Percentiles rank a stretch among this genome's conserved stretches.
These are phyloP conservation scores for Chiloscyllium plagiosum DNA, from an alignment of 2,113 vertebrate genomes.

Conservation along the genomic window DNA sequence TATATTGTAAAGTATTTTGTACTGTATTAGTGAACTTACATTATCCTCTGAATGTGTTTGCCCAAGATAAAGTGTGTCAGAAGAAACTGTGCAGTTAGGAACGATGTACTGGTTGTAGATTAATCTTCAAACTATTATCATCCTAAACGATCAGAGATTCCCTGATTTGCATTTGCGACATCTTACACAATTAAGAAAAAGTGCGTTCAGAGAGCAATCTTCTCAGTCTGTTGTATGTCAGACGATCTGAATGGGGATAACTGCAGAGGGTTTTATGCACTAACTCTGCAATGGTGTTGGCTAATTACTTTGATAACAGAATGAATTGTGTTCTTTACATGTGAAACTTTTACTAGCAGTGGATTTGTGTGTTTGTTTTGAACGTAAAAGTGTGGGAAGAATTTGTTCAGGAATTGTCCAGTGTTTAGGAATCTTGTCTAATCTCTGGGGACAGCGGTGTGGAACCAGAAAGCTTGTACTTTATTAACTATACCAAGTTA, in stretches of 20 bases:
- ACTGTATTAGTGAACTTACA: not conserved
- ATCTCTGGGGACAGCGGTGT: not conserved
- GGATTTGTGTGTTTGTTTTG: too few species aligned
- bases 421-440: not conserved
- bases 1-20: not conserved
- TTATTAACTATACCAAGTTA: too few species aligned
- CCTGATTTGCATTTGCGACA: not conserved
- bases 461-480: not conserved
- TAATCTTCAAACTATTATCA: not conserved
- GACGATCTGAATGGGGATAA: not conserved
- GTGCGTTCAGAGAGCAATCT: not conserved
- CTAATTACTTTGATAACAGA: too few species aligned
- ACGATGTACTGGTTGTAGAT: not conserved
- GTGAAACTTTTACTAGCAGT: too few species aligned
- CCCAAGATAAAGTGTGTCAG: not conserved
- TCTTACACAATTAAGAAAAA: not conserved
- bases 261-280: not conserved
- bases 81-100: not conserved
- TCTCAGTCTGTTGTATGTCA: not conserved
- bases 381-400: too few species aligned
- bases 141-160: not conserved
- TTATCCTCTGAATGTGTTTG: not conserved
- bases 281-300: not conserved
- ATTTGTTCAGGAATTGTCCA: too few species aligned
- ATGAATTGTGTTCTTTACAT: too few species aligned